phyloP scores from a whole-genome alignment of 2,888 invertebrate species.

The Chydorus sphaericus region DNA sequence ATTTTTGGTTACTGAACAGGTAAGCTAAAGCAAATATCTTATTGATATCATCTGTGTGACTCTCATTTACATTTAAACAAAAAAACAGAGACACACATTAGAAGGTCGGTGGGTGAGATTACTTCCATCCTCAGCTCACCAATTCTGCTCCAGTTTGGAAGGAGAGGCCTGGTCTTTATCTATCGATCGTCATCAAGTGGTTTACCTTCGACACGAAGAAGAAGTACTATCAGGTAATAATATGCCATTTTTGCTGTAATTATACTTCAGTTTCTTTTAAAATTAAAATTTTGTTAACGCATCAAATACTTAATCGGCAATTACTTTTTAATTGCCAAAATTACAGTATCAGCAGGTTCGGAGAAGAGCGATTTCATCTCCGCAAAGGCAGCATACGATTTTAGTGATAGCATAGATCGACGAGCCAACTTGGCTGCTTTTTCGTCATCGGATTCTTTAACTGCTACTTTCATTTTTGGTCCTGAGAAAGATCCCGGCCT shows the following conservation, averaged over 20 bases:
- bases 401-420: constrained; percentile 2
- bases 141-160: constrained; percentile 49
- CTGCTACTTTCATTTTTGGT: constrained; percentile 5
- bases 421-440: background rate
- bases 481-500: background rate
- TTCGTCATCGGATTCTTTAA: background rate
- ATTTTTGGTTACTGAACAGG: constrained; percentile 8
- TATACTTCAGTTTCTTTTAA: too few relatives aligned
- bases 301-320: background rate
- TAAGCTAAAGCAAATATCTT: constrained; percentile 4
- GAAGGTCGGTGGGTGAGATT: constrained; percentile 52
- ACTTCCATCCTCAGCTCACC: constrained; percentile 41
- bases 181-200: constrained; percentile 43
- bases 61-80: constrained; percentile 9
- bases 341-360: background rate
- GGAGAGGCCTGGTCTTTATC: constrained; percentile 58
- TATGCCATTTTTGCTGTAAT: constrained; percentile 11
- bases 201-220: constrained; percentile 43
- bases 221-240: constrained; percentile 28
- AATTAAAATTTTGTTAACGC: background rate
- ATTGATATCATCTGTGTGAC: background rate
- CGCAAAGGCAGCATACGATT: background rate
- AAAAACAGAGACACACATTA: constrained; percentile 32
- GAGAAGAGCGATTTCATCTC: background rate
- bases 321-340: too few relatives aligned